Evolutionary conservation across 2,888 invertebrate species (phyloP), one percentile per base, ranked within the genome.

Genomic region (Brachylomia viminalis): DNA sequence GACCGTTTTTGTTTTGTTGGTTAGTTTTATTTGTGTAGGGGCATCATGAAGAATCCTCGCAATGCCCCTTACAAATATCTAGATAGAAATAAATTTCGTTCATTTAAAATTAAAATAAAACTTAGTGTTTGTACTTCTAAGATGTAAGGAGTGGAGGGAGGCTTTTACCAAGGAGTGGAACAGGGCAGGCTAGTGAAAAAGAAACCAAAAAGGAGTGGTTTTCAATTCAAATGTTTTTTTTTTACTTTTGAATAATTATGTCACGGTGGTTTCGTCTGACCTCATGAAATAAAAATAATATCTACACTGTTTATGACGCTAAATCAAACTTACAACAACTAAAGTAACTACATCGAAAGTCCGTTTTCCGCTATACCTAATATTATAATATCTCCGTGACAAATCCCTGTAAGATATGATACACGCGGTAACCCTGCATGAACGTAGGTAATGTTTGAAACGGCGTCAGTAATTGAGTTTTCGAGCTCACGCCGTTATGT

Each of bases 401-500:
- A 70, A 76, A 75, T 70, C 49, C 76, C 49, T 38, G 33, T 68
- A 72, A 66, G 52, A 83, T 80, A 83, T 77, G 69, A 75, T 66
- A 68, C 56, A 62, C 0, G 49, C 58, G 77, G 65, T 77, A 84
- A 66, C 85, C 84, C 83, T 86, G 78, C 65, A 47, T 80, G 75
- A 79, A 77, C 33, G 75, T 80, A 80, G 81, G 83, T 87, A 85
- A 86, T 86, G 85, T 88, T 88, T 86, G 88, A 88, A 87, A 89
- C 86, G 89, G 85, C 88, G 88, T 83, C 85, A 83, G 88, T 92
- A 92, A 92, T 92, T 92, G 91, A 91, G 91, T 92, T 92, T 91
- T 87, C 83, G 85, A 91, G 90, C 90, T 89, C 87, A 85, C 86
- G 84, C 83, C 85, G 85, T 89, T 88, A 89, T 89, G 90, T 90